Base-by-base conservation (phyloP, 1,140 invertebrate species). In the Drosophila gunungcola region DNA sequence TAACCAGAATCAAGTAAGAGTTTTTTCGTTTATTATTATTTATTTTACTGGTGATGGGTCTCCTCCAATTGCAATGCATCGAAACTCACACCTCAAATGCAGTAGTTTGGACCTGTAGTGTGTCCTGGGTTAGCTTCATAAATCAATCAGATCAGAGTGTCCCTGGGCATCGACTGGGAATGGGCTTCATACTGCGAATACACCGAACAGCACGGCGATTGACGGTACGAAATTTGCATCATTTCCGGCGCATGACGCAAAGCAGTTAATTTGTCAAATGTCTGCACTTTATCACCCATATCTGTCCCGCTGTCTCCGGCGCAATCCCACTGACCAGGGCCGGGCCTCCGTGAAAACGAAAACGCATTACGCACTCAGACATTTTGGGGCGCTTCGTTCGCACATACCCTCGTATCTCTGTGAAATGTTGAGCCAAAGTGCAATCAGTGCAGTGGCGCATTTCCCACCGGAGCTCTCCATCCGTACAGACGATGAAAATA, bases 201-300 rank as follows among this genome's bases (percentile, higher is more conserved):
- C 16, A 21, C 16, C 16, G 16, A 21, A 21, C 60, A 72, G 46
- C 27, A 67, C 43, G 45, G 41, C 75, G 56, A 85, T 74, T 80
- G 83, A 86, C 72, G 61, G 56, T 45, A 74, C 68, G 78, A 78
- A 77, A 67, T 75, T 76, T 76, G 61, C 81, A 86, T 74, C 83
- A 88, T 88, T 82, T 82, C 82, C 82, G 83, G 65, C 76, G 80
- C 83, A 88, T 77, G 73, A 58, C 79, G 80, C 83, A 88, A 81
- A 90, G 81, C 86, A 90, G 81, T 90, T 90, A 90, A 90, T 90
- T 90, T 90, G 86, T 90, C 85, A 90, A 90, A 90, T 90, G 85
- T 90, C 86, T 85, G 80, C 85, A 90, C 85, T 90, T 90, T 90
- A 90, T 90, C 85, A 90, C 86, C 68, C 80, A 89, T 89, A 89